Evolutionary conservation across 2,797 vertebrate species (phyloP), one percentile per base, ranked within the genome.

Genomic region (Anguilla megastoma): DNA sequence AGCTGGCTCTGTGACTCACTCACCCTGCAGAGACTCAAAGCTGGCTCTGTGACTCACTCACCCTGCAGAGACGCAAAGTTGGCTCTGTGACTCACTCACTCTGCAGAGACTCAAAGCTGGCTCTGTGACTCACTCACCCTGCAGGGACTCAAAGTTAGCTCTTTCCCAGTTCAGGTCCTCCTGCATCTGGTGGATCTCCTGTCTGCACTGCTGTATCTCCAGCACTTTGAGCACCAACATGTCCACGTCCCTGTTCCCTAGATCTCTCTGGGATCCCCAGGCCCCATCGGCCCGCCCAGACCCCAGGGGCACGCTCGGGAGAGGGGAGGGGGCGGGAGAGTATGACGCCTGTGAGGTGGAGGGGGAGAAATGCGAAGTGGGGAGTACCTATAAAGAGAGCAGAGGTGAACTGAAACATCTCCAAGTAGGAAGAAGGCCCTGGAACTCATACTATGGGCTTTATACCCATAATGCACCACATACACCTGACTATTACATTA

Each of bases 141-240:
- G 93, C 66, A 93, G 86, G 41, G 84, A 86, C 54, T 97, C 96
- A 76, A 58, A 92, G 89, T 95, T 96, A 52, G 95, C 94, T 86
- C 86, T 95, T 82, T 97, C 95, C 96, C 95, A 96, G 92, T 95
- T 96, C 71, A 96, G 93, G 10, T 96, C 95, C 88, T 95, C 95
- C 86, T 95, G 94, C 18, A 94, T 12, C 45, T 94, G 92, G 87
- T 96, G 95, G 79, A 96, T 93, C 1, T 91, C 90, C 88, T 96
- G 94, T 80, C 96, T 92, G 54, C 91, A 91, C 16, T 94, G 88
- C 89, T 96, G 95, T 86, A 96, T 91, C 16, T 95, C 93, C 76
- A 92, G 71, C 80, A 96, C 95, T 66, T 94, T 95, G 71, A 94
- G 63, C 50, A 94, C 94, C 87, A 96, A 91, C 58, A 88, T 84